Percentiles rank a stretch among this genome's conserved stretches.
Conservation (phyloP, 2,888 invertebrate genomes). For the Athripsodes cinereus region DNA sequence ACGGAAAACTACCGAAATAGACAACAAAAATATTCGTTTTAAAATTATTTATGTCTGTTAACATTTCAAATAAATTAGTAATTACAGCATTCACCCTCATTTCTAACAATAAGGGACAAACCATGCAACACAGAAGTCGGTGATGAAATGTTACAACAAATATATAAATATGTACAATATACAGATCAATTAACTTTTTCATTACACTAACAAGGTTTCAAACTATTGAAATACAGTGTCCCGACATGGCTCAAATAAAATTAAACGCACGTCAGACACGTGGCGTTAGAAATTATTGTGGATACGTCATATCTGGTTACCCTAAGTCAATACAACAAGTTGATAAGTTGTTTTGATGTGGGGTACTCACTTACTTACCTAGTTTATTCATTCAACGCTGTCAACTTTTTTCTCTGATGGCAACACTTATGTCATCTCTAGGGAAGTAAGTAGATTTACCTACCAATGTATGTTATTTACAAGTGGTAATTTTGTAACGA, state of each 20-base stretch:
- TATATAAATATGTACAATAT: background rate
- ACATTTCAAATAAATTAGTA: no score
- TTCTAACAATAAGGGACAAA: no score
- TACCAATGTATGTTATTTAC: no score
- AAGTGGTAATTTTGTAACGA: no score
- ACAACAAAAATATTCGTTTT: no score
- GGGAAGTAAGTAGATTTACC: conserved; percentile 6
- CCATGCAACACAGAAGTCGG: no score
- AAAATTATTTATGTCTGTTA: no score
- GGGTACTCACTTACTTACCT: background rate
- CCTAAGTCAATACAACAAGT: conserved; percentile 11
- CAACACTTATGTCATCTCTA: conserved; percentile 2
- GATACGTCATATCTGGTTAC: conserved; percentile 24
- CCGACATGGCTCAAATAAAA: conserved; percentile 1
- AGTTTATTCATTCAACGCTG: conserved; percentile 8
- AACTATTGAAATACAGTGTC: background rate
- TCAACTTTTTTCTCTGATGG: background rate
- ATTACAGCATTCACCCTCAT: no score
- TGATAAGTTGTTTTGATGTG: background rate
- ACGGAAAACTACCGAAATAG: no score
- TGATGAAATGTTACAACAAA: no score
- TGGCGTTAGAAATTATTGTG: conserved; percentile 8
- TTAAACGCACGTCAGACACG: conserved; percentile 20
- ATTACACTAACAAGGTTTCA: background rate
- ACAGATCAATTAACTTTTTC: background rate